A percentile compares a stretch with the other conserved stretches of the same genome.
phyloP scores from a whole-genome alignment of 2,113 vertebrate species.

The Amia ocellicauda region DNA sequence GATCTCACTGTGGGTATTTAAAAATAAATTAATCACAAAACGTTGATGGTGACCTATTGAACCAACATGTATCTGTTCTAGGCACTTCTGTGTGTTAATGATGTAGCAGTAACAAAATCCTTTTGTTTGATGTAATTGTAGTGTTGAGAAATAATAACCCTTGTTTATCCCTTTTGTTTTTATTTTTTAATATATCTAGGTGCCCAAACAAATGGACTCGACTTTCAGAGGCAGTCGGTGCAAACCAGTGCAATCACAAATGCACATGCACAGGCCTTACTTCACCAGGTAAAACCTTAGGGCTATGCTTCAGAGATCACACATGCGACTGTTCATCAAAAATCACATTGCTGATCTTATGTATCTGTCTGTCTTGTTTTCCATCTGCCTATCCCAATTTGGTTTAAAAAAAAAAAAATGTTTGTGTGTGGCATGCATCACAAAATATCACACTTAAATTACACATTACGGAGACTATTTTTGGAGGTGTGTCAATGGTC shows the following conservation, averaged over 20 bases:
- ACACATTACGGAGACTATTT: too few species aligned
- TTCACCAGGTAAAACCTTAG: constrained; percentile 87
- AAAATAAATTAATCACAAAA: too few species aligned
- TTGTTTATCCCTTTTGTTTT: background rate
- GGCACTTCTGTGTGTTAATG: too few species aligned
- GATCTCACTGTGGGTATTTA: too few species aligned
- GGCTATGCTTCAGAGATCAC: background rate
- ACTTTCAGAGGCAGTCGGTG: constrained; percentile 94
- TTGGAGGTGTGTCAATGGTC: too few species aligned
- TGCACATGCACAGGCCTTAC: constrained; percentile 95
- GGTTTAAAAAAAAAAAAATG: too few species aligned
- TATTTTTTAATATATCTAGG: constrained; percentile 53
- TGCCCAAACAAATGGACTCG: constrained; percentile 95
- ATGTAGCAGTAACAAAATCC: too few species aligned
- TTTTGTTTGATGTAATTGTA: too few species aligned
- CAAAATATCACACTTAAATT: background rate
- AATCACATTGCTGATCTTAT: too few species aligned
- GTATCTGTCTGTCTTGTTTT: background rate
- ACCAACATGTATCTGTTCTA: too few species aligned
- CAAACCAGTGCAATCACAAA: constrained; percentile 89
- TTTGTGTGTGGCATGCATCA: background rate
- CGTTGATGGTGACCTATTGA: too few species aligned
- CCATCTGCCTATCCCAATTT: background rate
- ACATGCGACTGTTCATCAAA: background rate
- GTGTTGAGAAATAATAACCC: too few species aligned